Evolutionary conservation across 2,113 vertebrate genomes (phyloP), one percentile per base, ranked within the genome.

Genomic region (Platichthys stellatus): DNA sequence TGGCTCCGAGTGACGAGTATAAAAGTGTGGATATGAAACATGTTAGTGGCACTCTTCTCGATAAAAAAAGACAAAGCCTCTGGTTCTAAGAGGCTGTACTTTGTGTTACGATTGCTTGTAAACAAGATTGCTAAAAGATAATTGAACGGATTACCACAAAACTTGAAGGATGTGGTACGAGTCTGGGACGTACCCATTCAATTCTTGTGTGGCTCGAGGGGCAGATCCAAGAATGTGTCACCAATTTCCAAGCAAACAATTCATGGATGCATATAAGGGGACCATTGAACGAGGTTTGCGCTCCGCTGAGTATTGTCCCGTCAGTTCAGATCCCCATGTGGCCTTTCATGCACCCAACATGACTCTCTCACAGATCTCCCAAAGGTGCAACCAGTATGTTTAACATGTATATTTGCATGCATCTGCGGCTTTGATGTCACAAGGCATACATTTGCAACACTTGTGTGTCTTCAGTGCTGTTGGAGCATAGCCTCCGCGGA

Each of bases 361-460:
- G 61, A 66, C 53, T 65, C 61, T 2, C 57, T 2, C 35, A 28
- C 18, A 38, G 17, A 69, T 59, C 68, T 59, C 26, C 38, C 26
- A 18, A 47, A 21, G 49, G 49, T 6, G 38, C 72, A 17, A 12
- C 62, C 60, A 21, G 76, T 31, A 69, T 72, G 69, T 74, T 69
- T 61, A 84, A 76, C 74, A 69, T 38, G 21, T 61, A 47, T 24
- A 51, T 75, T 76, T 64, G 66, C 78, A 69, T 82, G 54, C 47
- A 62, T 81, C 28, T 63, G 59, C 31, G 68, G 40, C 61, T 86
- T 83, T 73, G 43, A 82, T 80, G 81, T 81, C 69, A 78, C 62
- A 47, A 69, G 63, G 66, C 74, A 23, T 3, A 6, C 81, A 86
- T 88, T 0, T 61, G 11, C 78, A 86, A 88, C 75, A 64, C 21